Evolutionary conservation across 1,140 invertebrate species (phyloP).

Genomic region (Ips nitidus): DNA sequence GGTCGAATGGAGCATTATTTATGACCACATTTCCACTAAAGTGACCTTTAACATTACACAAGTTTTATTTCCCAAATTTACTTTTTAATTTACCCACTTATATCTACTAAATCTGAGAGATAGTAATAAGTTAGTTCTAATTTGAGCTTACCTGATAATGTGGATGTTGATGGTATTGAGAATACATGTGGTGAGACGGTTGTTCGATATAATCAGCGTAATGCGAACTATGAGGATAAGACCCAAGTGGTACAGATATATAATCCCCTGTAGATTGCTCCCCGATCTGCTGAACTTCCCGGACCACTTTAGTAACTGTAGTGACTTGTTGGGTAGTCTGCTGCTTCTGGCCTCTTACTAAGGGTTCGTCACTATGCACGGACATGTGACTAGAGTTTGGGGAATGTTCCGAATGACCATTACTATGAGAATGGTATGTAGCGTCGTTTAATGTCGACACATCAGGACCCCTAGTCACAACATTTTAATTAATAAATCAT

Average conservation of each 20-base stretch:
- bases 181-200: slow-evolving; percentile 53
- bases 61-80: no score
- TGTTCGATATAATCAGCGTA: slow-evolving; percentile 54
- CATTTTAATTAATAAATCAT: neutral
- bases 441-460: slow-evolving; percentile 47
- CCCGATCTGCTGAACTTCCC: slow-evolving; percentile 60
- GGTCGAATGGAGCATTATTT: no score
- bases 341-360: slow-evolving; percentile 55
- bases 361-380: slow-evolving; percentile 54
- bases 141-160: slow-evolving; percentile 51
- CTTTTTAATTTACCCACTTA: no score
- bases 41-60: no score
- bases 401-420: slow-evolving; percentile 56
- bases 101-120: neutral
- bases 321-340: slow-evolving; percentile 58
- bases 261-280: slow-evolving; percentile 57
- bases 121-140: neutral
- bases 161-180: slow-evolving; percentile 52
- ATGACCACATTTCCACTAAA: no score
- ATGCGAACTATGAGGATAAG: slow-evolving; percentile 49
- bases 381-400: slow-evolving; percentile 56
- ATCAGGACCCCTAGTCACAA: slow-evolving; percentile 45
- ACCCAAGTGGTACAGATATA: slow-evolving; percentile 50
- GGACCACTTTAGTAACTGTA: slow-evolving; percentile 60
- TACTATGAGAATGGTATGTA: slow-evolving; percentile 52